These are phyloP conservation scores for Arctopsyche grandis DNA, from an alignment of 1,140 invertebrate species.

Conservation along the genomic window DNA sequence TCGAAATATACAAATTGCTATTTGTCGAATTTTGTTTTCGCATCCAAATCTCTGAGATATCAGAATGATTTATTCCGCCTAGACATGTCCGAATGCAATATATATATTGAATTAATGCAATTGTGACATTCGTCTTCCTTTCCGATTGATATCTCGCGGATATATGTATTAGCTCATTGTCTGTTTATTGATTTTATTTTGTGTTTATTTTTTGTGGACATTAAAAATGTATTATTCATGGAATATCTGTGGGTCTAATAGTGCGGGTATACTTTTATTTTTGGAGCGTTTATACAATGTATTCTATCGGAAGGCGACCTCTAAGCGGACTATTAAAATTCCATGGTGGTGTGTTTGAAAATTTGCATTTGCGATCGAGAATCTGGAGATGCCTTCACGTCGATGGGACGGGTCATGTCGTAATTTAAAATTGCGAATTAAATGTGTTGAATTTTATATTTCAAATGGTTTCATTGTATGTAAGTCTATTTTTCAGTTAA, in stretches of 20 bases:
- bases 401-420: background rate
- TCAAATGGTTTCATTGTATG: too few relatives aligned
- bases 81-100: background rate
- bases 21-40: background rate
- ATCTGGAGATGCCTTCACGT: background rate
- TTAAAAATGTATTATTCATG: too few relatives aligned
- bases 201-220: too few relatives aligned
- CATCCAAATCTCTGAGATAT: background rate
- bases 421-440: background rate
- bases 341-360: background rate
- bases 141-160: too few relatives aligned
- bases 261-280: too few relatives aligned
- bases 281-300: too few relatives aligned
- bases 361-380: background rate
- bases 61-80: background rate
- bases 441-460: too few relatives aligned
- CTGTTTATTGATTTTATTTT: too few relatives aligned
- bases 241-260: too few relatives aligned
- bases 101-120: background rate
- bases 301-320: background rate
- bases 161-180: too few relatives aligned
- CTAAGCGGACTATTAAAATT: background rate
- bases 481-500: too few relatives aligned
- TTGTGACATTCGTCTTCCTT: background rate
- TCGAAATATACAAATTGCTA: conserved; percentile 14